These are phyloP conservation scores for Crotalus adamanteus DNA, from an alignment of 2,797 vertebrate species.

Conservation along the genomic window DNA sequence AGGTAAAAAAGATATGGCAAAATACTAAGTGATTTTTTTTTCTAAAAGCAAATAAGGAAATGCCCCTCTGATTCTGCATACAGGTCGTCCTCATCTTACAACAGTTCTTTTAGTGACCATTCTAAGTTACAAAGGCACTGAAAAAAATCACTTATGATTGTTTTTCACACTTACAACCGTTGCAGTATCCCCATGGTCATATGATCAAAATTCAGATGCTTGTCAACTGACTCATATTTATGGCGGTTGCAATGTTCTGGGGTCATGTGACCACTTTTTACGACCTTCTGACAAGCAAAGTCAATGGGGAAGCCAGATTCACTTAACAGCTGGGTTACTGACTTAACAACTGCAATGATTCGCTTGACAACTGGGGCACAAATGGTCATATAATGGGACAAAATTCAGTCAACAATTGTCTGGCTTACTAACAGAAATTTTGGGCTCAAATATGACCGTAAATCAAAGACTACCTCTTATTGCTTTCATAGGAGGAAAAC, in stretches of 20 bases:
- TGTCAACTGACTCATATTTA: not conserved
- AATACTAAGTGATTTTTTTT: not conserved
- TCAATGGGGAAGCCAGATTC: not conserved
- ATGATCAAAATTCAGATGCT: not conserved
- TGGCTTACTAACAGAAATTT: not conserved
- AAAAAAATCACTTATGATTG: not conserved
- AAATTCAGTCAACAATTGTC: not conserved
- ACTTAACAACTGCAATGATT: not conserved
- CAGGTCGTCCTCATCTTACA: no score
- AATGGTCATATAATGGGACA: not conserved
- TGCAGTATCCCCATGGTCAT: not conserved
- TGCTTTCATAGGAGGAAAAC: not conserved
- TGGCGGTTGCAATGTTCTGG: not conserved
- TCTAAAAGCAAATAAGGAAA: not conserved
- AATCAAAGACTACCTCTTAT: not conserved
- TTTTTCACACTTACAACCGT: not conserved
- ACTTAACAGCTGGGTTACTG: not conserved
- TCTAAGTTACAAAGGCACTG: not conserved
- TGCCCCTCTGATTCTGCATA: not conserved
- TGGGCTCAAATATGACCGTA: not conserved
- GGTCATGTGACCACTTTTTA: not conserved
- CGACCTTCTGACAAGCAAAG: not conserved
- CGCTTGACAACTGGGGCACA: not conserved
- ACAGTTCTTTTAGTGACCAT: not conserved
- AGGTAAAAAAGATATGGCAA: not conserved